Evolutionary conservation across 2,113 vertebrate genomes (phyloP).

Genomic region (Colistium nudipinnis): DNA sequence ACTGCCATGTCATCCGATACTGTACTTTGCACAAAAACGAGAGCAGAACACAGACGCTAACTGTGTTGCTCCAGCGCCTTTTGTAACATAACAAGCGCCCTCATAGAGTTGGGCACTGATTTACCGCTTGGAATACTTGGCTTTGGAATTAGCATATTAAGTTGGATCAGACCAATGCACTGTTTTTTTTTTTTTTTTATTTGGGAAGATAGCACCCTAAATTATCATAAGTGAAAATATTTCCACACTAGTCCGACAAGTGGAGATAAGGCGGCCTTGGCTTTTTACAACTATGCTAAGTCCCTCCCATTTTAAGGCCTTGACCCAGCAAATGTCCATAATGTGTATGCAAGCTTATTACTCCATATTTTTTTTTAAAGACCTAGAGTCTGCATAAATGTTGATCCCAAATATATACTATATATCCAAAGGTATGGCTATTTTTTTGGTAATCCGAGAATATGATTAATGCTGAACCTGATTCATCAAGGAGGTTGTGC

Average conservation of each 20-base stretch:
- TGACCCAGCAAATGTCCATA: not conserved
- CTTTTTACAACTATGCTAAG: not conserved
- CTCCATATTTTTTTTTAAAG: constrained; percentile 15
- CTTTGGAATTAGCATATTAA: too few relatives aligned
- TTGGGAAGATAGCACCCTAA: not conserved
- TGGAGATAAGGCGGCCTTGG: not conserved
- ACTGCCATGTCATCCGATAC: not conserved
- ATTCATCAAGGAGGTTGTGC: too few relatives aligned
- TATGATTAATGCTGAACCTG: constrained; percentile 30
- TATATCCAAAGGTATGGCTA: not conserved
- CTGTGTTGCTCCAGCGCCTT: not conserved
- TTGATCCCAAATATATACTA: not conserved
- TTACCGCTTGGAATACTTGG: too few relatives aligned
- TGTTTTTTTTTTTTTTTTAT: not conserved
- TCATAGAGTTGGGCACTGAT: too few relatives aligned
- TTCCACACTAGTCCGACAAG: not conserved
- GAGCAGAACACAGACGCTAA: too few relatives aligned
- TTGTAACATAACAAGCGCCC: not conserved
- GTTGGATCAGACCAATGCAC: not conserved
- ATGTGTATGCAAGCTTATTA: constrained; percentile 2
- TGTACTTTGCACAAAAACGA: not conserved
- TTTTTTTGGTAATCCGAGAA: constrained; percentile 19
- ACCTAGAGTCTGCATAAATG: not conserved
- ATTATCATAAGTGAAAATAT: not conserved
- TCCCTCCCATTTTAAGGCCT: not conserved